Percentiles rank a stretch among this genome's conserved stretches.
phyloP scores from a whole-genome alignment of 2,797 vertebrate genomes.

The Nannoperca australis region DNA sequence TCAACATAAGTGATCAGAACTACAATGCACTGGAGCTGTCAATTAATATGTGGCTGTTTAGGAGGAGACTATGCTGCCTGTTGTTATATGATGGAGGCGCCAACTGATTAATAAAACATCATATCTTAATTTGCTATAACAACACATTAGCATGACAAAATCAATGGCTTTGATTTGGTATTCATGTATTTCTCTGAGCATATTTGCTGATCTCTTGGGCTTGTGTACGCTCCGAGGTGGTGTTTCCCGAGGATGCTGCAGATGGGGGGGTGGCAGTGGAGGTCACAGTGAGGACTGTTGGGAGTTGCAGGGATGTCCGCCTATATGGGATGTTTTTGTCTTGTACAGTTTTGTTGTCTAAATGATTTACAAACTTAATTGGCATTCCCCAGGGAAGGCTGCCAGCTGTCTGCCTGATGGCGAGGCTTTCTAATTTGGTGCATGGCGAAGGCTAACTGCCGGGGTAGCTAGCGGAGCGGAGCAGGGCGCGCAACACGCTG shows the following conservation, averaged over 20 bases:
- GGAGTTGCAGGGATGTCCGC: conserved; percentile 81
- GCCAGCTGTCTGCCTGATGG: conserved; percentile 90
- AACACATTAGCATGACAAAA: conserved; percentile 84
- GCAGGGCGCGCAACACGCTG: conserved; percentile 68
- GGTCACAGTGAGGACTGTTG: conserved; percentile 79
- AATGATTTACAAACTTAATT: conserved; percentile 92
- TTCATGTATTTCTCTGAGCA: conserved; percentile 84
- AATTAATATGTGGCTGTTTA: conserved; percentile 37
- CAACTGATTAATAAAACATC: conserved; percentile 80
- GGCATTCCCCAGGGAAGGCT: conserved; percentile 85
- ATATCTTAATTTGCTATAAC: conserved; percentile 80
- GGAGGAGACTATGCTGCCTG: conserved; percentile 31
- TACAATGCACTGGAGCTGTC: conserved; percentile 16
- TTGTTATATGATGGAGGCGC: conserved; percentile 51
- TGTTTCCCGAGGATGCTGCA: conserved; percentile 80
- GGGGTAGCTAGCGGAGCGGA: conserved; percentile 79
- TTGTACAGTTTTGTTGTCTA: conserved; percentile 91
- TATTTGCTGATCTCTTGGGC: conserved; percentile 80
- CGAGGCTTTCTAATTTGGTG: conserved; percentile 86
- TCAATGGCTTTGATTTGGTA: conserved; percentile 85
- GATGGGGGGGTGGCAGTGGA: conserved; percentile 75
- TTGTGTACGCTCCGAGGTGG: conserved; percentile 69
- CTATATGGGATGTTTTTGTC: conserved; percentile 79
- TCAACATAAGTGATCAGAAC: conserved; percentile 30
- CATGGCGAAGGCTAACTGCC: conserved; percentile 78